phyloP scores from a whole-genome alignment of 2,797 vertebrate species.

The Notolepis coatsorum region DNA sequence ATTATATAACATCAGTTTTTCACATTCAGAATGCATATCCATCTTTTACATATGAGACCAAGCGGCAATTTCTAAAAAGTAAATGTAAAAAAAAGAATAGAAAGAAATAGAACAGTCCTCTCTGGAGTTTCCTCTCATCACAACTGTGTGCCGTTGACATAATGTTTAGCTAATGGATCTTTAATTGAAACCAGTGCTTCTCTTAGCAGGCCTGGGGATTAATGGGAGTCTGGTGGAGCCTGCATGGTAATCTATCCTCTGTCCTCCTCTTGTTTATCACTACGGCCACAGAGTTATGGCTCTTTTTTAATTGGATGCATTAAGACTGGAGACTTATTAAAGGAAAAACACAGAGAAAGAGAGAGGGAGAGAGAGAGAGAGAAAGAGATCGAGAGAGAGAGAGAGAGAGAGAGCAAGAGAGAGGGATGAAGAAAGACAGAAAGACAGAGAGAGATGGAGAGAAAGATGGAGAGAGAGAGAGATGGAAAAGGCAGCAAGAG shows the following conservation, averaged over 20 bases:
- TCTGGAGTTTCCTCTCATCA: slow-evolving; percentile 42
- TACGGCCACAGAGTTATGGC: slow-evolving; percentile 55
- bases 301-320: slow-evolving; percentile 45
- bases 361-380: background rate
- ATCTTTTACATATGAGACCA: no score
- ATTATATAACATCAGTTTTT: background rate
- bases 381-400: background rate
- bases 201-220: slow-evolving; percentile 35
- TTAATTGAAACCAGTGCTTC: slow-evolving; percentile 66
- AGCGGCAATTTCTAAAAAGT: no score
- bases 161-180: slow-evolving; percentile 50
- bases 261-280: slow-evolving; percentile 54
- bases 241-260: slow-evolving; percentile 39
- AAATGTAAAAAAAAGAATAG: background rate
- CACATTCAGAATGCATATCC: background rate
- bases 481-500: no score
- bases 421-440: no score
- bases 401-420: background rate
- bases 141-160: slow-evolving; percentile 50
- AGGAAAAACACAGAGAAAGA: slow-evolving; percentile 19
- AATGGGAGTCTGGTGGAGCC: slow-evolving; percentile 44
- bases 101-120: slow-evolving; percentile 32
- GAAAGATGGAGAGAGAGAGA: slow-evolving; percentile 4
- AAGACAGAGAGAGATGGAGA: no score
- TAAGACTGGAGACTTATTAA: slow-evolving; percentile 26